phyloP scores from a whole-genome alignment of 2,797 vertebrate species.

The Agapornis canus region DNA sequence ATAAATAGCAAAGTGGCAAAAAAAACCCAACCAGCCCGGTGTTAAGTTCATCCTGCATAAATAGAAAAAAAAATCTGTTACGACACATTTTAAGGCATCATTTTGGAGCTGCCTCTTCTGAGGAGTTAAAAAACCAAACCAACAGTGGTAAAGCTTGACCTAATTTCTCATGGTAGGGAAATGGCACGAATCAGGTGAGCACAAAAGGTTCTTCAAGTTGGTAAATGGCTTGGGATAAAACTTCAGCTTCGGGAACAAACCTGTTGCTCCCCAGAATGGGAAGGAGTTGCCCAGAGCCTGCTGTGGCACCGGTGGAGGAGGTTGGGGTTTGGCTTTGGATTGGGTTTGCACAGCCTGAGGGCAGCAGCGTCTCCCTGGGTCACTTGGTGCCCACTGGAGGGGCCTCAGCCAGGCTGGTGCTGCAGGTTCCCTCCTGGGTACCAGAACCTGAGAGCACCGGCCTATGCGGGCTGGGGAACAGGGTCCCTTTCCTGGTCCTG shows the following conservation, averaged over 20 bases:
- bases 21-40: conserved; percentile 51
- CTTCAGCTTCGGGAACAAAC: not conserved
- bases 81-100: conserved; percentile 75
- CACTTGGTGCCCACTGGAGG: not conserved
- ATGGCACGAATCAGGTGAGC: conserved; percentile 70
- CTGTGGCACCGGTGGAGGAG: not conserved
- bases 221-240: conserved; percentile 58
- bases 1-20: conserved; percentile 84
- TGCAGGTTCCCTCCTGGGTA: not conserved
- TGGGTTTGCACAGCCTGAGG: not conserved
- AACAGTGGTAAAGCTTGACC: conserved; percentile 66
- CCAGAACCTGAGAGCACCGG: not conserved
- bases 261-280: not conserved
- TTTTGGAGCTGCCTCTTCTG: conserved; percentile 74
- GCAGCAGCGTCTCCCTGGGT: not conserved
- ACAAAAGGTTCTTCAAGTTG: conserved; percentile 67
- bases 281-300: not conserved
- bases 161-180: conserved; percentile 71
- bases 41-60: conserved; percentile 82
- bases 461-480: not conserved
- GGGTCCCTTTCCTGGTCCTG: not conserved
- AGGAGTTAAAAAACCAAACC: conserved; percentile 41
- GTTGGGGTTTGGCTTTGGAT: not conserved
- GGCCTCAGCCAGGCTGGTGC: not conserved
- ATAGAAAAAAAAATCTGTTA: conserved; percentile 75